A percentile compares a stretch with the other conserved stretches of the same genome.
Conservation (phyloP, 1,140 invertebrate genomes). For the Diorhabda sublineata region DNA sequence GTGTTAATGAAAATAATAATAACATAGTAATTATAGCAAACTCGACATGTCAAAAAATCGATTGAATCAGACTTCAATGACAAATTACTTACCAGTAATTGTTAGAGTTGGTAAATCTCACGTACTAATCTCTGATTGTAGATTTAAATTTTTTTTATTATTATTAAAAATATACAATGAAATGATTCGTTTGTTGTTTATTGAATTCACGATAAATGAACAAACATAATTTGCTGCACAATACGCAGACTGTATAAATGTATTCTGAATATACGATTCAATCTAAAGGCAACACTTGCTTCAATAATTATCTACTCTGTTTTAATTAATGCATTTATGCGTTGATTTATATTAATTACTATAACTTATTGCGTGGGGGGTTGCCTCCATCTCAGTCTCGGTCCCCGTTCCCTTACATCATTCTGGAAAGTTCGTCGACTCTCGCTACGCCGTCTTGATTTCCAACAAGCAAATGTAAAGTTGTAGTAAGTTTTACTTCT, state of each 20-base stretch:
- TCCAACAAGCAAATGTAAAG: slow-evolving; percentile 23
- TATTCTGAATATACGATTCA: neutral
- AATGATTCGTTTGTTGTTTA: neutral
- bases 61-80: too few species aligned
- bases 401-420: slow-evolving; percentile 2
- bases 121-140: too few species aligned
- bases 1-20: too few species aligned
- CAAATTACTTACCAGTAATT: too few species aligned
- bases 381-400: neutral
- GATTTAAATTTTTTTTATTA: too few species aligned
- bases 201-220: neutral
- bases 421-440: slow-evolving; percentile 14
- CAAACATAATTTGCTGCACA: neutral
- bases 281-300: slow-evolving; percentile 35
- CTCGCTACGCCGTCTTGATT: slow-evolving; percentile 21
- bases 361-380: slow-evolving; percentile 41
- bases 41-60: too few species aligned
- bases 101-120: too few species aligned
- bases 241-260: neutral
- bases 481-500: slow-evolving; percentile 20
- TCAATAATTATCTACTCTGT: slow-evolving; percentile 43
- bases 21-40: too few species aligned
- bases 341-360: slow-evolving; percentile 47
- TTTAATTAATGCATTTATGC: slow-evolving; percentile 46
- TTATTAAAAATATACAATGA: neutral